These are phyloP conservation scores for Crioceris asparagi DNA, from an alignment of 2,888 invertebrate species.

Conservation along the genomic window DNA sequence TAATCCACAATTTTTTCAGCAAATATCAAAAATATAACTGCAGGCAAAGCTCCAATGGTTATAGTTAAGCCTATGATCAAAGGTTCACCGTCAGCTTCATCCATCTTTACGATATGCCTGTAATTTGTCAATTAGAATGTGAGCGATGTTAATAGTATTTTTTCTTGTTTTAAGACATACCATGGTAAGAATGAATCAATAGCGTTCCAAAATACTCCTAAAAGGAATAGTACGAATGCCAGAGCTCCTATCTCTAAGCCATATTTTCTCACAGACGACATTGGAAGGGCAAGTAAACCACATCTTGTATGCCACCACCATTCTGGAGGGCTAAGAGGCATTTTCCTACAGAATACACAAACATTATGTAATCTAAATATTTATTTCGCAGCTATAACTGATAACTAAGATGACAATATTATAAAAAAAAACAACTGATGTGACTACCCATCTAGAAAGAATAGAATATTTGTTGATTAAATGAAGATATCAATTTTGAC, in stretches of 20 bases:
- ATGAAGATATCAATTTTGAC: too few species aligned
- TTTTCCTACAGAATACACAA: conserved; percentile 46
- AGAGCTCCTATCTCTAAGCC: conserved; percentile 63
- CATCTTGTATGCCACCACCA: conserved; percentile 83
- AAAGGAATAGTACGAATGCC: conserved; percentile 54
- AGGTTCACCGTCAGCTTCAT: conserved; percentile 42
- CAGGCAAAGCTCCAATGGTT: conserved; percentile 58
- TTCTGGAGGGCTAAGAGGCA: conserved; percentile 72
- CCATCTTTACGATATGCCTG: conserved; percentile 51
- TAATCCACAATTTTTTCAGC: conserved; percentile 77
- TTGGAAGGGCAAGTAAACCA: conserved; percentile 65
- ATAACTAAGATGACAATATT: background rate
- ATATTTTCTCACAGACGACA: conserved; percentile 66
- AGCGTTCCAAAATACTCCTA: conserved; percentile 71
- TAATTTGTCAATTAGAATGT: conserved; percentile 16
- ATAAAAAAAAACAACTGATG: background rate
- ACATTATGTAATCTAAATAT: too few species aligned
- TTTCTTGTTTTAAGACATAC: too few species aligned
- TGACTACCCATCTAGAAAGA: background rate
- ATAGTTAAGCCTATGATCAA: conserved; percentile 55
- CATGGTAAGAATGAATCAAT: conserved; percentile 68
- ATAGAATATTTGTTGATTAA: too few species aligned
- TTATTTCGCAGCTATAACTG: too few species aligned
- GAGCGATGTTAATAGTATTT: background rate
- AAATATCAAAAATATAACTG: conserved; percentile 60